Conservation (phyloP, 2,888 invertebrate genomes). For the Tanypteryx hageni region DNA sequence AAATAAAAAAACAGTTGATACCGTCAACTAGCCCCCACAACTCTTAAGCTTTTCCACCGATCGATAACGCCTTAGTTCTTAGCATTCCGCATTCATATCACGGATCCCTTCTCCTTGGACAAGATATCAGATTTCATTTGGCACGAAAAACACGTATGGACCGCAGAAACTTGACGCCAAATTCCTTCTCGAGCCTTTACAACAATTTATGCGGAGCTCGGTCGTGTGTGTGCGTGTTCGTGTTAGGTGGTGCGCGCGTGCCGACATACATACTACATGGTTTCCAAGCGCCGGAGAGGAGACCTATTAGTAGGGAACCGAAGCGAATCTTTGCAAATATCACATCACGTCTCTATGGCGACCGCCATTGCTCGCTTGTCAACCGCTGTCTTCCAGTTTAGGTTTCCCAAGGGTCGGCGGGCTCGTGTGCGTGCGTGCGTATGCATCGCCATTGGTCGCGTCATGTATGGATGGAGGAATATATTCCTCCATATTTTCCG, state of each 20-base stretch:
- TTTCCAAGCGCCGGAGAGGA: too few relatives aligned
- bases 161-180: neutral
- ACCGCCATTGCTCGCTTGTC: neutral
- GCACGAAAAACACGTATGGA: neutral
- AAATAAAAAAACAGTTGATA: too few relatives aligned
- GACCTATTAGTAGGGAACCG: too few relatives aligned
- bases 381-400: neutral
- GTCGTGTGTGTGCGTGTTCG: neutral
- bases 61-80: neutral
- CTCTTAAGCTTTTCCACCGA: neutral
- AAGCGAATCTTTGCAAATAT: too few relatives aligned
- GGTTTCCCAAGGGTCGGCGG: neutral
- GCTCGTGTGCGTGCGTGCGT: too few relatives aligned
- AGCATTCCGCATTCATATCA: neutral
- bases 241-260: neutral
- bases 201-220: neutral
- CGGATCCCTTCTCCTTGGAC: neutral
- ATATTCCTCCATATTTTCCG: too few relatives aligned
- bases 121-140: slow-evolving; percentile 12
- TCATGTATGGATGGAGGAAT: too few relatives aligned
- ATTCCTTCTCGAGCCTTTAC: neutral
- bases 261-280: neutral
- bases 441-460: too few relatives aligned
- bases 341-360: neutral
- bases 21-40: too few relatives aligned